Evolutionary conservation across 2,888 invertebrate genomes (phyloP), one percentile per base, ranked within the genome.

Genomic region (Cylindroiulus punctatus): DNA sequence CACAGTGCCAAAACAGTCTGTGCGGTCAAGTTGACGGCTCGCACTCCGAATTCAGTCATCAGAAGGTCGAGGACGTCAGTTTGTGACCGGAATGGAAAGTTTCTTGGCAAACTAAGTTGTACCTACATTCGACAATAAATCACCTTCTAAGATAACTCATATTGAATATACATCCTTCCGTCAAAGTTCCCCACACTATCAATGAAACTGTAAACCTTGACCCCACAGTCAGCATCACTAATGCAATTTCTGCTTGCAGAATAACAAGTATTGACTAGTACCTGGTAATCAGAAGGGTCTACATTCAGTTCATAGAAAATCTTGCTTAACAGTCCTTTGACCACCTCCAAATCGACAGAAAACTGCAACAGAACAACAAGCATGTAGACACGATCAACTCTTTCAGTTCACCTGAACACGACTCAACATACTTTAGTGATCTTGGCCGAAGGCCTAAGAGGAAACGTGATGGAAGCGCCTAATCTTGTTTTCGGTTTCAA

Each of bases 1-100:
- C 93, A 93, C 40, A 93, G 91, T 30, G 93, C 91, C 83, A 93
- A 90, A 19, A 93, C 91, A 10, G 93, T 91, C 89, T 93, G 93
- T 87, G 92, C 91, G 52, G 92, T 92, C 88, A 93, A 91, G 89
- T 92, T 92, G 19, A 92, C 91, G 0, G 91, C 91, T 85, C 89
- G 89, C 47, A 91, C 91, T 87, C 89, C 89, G 88, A 91, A 91
- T 85, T 91, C 89, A 32, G 91, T 90, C 86, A 93, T 90, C 44
- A 92, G 89, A 10, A 91, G 89, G 88, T 91, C 89, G 89, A 92
- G 90, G 86, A 93, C 89, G 86, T 90, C 90, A 26, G 90, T 89
- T 88, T 91, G 91, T 44, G 92, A 90, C 86, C 90, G 90, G 88
- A 91, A 90, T 84, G 90, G 91, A 87, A 92, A 89, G 87, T 90